These are phyloP conservation scores for Oxyruncus cristatus DNA, from an alignment of 2,113 vertebrate genomes.

Conservation along the genomic window DNA sequence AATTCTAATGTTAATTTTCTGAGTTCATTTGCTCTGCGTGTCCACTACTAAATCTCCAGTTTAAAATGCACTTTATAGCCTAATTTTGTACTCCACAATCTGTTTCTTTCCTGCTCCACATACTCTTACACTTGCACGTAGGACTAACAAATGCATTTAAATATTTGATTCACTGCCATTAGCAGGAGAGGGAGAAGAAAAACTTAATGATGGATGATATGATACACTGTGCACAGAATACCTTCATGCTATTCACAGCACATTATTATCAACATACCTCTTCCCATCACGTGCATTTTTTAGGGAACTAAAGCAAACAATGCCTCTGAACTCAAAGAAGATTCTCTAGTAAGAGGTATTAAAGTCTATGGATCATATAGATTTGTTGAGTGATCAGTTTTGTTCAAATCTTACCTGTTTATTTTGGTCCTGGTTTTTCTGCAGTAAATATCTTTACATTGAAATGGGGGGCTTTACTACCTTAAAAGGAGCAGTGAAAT, in stretches of 20 bases:
- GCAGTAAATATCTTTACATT: slow-evolving; percentile 29
- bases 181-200: background rate
- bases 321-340: background rate
- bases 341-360: slow-evolving; percentile 47
- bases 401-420: slow-evolving; percentile 39
- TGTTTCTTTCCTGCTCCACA: slow-evolving; percentile 2
- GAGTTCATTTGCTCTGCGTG: background rate
- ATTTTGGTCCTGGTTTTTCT: slow-evolving; percentile 19
- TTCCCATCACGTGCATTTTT: slow-evolving; percentile 42
- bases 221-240: slow-evolving; percentile 57
- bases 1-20: slow-evolving; percentile 52
- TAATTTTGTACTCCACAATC: background rate
- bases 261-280: slow-evolving; percentile 50
- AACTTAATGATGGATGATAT: slow-evolving; percentile 45
- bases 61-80: background rate
- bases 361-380: background rate
- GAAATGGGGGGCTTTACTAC: slow-evolving; percentile 3
- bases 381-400: slow-evolving; percentile 56
- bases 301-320: slow-evolving; percentile 64
- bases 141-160: slow-evolving; percentile 64
- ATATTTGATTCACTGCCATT: slow-evolving; percentile 56
- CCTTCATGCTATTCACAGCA: slow-evolving; percentile 55
- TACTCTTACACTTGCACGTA: background rate
- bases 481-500: slow-evolving; percentile 35
- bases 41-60: background rate